These are phyloP conservation scores for Temnothorax nylanderi DNA, from an alignment of 1,140 invertebrate species.

Conservation along the genomic window DNA sequence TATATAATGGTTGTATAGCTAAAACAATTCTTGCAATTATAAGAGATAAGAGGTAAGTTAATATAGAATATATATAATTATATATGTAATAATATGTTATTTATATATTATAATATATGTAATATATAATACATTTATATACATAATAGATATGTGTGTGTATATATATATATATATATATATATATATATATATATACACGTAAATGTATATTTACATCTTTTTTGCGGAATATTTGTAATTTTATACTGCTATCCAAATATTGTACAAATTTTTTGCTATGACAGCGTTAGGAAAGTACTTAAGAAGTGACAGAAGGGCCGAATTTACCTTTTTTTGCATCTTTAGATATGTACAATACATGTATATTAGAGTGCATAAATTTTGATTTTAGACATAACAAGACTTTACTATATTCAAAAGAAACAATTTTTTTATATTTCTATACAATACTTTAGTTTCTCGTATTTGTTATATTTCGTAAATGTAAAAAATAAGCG, in stretches of 20 bases:
- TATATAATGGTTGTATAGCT: neutral
- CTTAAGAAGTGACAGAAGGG: slow-evolving; percentile 41
- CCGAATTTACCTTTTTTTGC: neutral
- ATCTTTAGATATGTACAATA: neutral
- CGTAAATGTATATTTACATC: slow-evolving; percentile 26
- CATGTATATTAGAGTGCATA: neutral
- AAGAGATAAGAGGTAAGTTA: neutral
- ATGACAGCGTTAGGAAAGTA: slow-evolving; percentile 50
- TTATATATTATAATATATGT: slow-evolving; percentile 34
- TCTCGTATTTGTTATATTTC: neutral
- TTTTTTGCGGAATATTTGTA: slow-evolving; percentile 64
- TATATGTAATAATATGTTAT: slow-evolving; percentile 32
- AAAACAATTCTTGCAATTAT: slow-evolving; percentile 6
- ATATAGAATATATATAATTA: slow-evolving; percentile 11
- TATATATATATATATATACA: neutral
- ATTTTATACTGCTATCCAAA: slow-evolving; percentile 62
- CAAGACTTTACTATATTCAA: neutral
- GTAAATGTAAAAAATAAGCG: neutral
- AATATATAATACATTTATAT: slow-evolving; percentile 12
- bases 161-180: slow-evolving; percentile 1
- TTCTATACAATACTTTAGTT: neutral
- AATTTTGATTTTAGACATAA: neutral
- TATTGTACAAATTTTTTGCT: slow-evolving; percentile 41
- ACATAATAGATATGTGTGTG: slow-evolving; percentile 1
- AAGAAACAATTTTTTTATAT: neutral